Conservation (phyloP, 2,888 invertebrate species). For the Agriopis leucophaearia region DNA sequence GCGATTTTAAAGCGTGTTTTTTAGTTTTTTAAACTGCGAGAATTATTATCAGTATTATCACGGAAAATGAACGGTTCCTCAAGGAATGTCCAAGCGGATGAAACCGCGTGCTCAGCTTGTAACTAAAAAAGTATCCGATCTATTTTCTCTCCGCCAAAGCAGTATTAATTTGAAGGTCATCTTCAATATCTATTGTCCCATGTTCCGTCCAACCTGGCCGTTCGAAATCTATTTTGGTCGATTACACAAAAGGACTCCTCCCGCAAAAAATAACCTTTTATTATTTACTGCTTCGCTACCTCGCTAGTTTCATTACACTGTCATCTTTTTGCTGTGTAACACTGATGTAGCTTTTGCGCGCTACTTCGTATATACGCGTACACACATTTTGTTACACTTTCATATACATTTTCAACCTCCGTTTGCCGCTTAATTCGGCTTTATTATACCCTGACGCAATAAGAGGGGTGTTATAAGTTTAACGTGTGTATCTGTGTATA, state of each 20-base stretch:
- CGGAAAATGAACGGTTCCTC: too few species aligned
- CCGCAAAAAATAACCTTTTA: conserved; percentile 38
- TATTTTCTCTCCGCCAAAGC: not conserved
- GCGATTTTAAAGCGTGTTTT: too few species aligned
- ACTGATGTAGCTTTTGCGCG: not conserved
- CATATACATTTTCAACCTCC: too few species aligned
- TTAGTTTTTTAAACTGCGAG: too few species aligned
- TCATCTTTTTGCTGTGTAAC: conserved; percentile 10
- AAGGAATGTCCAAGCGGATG: not conserved
- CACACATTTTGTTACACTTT: too few species aligned
- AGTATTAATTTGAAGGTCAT: conserved; percentile 1
- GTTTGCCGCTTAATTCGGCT: too few species aligned
- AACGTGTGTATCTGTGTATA: too few species aligned
- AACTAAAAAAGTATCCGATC: not conserved
- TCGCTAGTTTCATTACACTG: conserved; percentile 8
- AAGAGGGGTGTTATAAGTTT: too few species aligned
- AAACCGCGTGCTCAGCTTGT: not conserved
- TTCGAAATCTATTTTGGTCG: conserved; percentile 43
- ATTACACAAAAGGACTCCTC: conserved; percentile 34
- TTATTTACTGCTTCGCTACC: conserved; percentile 20
- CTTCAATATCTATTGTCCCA: conserved; percentile 5
- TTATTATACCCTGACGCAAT: too few species aligned
- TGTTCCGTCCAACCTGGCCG: conserved; percentile 14
- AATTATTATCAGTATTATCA: too few species aligned
- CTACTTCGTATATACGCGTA: too few species aligned